phyloP scores from a whole-genome alignment of 2,888 invertebrate genomes.

The Diaperis boleti region DNA sequence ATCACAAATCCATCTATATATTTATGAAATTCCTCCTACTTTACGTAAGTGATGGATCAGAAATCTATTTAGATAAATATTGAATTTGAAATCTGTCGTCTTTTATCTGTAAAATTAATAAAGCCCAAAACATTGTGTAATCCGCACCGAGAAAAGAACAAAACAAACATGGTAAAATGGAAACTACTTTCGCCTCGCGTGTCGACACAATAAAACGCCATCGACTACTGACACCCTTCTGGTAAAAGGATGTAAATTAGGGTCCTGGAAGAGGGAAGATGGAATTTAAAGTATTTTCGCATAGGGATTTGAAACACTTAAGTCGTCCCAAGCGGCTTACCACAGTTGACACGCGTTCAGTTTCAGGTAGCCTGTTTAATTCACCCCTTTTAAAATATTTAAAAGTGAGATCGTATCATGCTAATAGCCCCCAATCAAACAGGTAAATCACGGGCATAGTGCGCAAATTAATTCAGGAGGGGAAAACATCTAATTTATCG shows the following conservation, averaged over 20 bases:
- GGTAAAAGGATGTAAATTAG: slow-evolving; percentile 54
- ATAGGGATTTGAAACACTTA: slow-evolving; percentile 53
- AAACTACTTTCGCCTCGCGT: neutral
- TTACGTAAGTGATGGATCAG: neutral
- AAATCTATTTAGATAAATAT: slow-evolving; percentile 4
- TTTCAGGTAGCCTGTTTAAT: slow-evolving; percentile 55
- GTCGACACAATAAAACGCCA: slow-evolving; percentile 6
- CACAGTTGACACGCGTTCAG: slow-evolving; percentile 53
- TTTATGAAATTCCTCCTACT: neutral
- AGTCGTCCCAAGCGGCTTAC: slow-evolving; percentile 54
- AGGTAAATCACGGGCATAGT: slow-evolving; percentile 22
- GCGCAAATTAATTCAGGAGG: slow-evolving; percentile 20
- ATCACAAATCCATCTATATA: too few species aligned
- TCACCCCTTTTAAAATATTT: slow-evolving; percentile 53
- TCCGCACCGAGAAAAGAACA: neutral
- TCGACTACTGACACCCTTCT: slow-evolving; percentile 47
- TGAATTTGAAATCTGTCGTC: neutral
- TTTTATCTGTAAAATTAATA: slow-evolving; percentile 1
- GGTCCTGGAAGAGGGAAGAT: slow-evolving; percentile 47
- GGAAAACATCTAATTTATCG: slow-evolving; percentile 1
- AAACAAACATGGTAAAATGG: slow-evolving; percentile 1
- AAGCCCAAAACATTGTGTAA: slow-evolving; percentile 4
- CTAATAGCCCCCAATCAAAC: slow-evolving; percentile 12
- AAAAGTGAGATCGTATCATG: slow-evolving; percentile 46
- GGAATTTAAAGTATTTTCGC: slow-evolving; percentile 56